A percentile compares a stretch with the other conserved stretches of the same genome.
phyloP scores from a whole-genome alignment of 92 coral and sea anemone genomes.

The Nematostella vectensis region DNA sequence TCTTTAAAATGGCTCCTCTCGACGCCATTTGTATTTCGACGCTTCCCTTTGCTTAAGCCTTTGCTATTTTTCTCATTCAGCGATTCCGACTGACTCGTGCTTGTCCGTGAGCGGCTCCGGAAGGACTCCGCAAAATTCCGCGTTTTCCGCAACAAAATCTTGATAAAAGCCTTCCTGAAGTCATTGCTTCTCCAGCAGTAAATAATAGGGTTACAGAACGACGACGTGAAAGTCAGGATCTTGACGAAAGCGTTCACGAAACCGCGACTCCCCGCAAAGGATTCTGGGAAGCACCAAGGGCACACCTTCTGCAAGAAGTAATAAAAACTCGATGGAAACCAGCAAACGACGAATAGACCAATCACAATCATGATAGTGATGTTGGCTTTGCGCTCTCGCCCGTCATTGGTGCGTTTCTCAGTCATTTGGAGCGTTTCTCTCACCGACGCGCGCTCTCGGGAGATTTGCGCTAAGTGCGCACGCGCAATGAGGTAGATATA shows the following conservation, averaged over 20 bases:
- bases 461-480: conserved; percentile 52
- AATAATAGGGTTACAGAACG: conserved; percentile 82
- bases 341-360: conserved; percentile 71
- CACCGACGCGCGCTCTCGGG: not conserved
- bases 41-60: too few relatives aligned
- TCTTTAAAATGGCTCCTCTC: too few relatives aligned
- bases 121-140: conserved; percentile 27
- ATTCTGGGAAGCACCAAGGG: conserved; percentile 45
- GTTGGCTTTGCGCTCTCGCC: conserved; percentile 62
- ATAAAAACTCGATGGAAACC: conserved; percentile 93
- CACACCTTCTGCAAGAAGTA: conserved; percentile 73
- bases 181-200: conserved; percentile 93
- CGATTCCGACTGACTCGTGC: conserved; percentile 1
- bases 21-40: too few relatives aligned
- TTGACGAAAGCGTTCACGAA: conserved; percentile 78
- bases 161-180: conserved; percentile 65
- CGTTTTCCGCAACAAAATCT: conserved; percentile 32
- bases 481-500: conserved; percentile 71
- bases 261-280: conserved; percentile 40
- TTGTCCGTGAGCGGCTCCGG: conserved; percentile 17
- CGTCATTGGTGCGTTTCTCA: conserved; percentile 26
- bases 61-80: too few relatives aligned
- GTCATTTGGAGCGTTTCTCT: not conserved
- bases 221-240: conserved; percentile 70
- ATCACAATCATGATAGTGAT: conserved; percentile 77